Base-by-base conservation (phyloP, 1,140 invertebrate species). In the Gonatopus flavifemur region DNA sequence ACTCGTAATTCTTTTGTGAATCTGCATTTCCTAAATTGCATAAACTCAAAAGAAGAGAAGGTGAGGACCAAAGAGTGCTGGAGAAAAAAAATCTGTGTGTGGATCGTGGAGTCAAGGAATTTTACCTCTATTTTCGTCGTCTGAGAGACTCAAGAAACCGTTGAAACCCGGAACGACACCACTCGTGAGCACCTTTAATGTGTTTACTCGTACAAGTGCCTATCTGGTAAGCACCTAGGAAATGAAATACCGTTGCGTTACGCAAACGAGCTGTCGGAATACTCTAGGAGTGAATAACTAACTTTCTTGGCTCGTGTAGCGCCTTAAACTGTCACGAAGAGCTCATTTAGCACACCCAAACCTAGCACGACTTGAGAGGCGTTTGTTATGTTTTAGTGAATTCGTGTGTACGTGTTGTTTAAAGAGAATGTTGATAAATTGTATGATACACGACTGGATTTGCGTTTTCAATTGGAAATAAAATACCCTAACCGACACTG, bases 201-300 rank as follows among this genome's bases (percentile, higher is more conserved):
- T 65, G 62, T 65, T 65, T 64, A 50, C 62, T 28, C 44, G 44
- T 25, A 33, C 42, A 44, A 55, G 54, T 57, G 35, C 41, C 48
- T 55, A 53, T 56, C 35, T 49, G 54, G 36, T n/a, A 60, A 64
- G 50, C 48, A 49, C 50, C 55, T 53, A 52, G 52, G 50, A 66
- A 66, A 66, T 62, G 63, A 66, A 66, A 66, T 66, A 66, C 54
- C 33, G 60, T 52, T 57, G 56, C 56, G 52, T 66, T n/a, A 59
- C 50, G 50, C 65, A 66, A 66, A 66, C 63, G 60, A 66, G 57
- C 63, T 57, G 49, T 54, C 55, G 46, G 55, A 53, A 54, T 28
- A 30, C 51, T 49, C 36, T 21, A 37, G 46, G 52, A 63, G 64
- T 66, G 60, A 66, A 66, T 66, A 66, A 65, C 59, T 57, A 63